These are phyloP conservation scores for Apostichopus japonicus DNA, from an alignment of 35 echinoderm and acorn worm genomes.

Conservation along the genomic window DNA sequence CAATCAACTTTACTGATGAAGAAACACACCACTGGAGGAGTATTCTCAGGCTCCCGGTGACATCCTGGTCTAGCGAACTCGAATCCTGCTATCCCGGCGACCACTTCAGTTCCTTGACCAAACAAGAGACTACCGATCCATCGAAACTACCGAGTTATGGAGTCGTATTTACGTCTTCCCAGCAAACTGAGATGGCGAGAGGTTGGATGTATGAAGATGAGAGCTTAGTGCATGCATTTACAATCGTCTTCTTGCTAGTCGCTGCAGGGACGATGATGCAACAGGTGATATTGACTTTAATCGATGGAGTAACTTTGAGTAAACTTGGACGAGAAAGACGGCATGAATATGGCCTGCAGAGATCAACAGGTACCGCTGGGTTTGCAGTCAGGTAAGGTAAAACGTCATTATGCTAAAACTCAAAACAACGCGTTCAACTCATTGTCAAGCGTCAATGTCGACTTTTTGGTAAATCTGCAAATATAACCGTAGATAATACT, in stretches of 20 bases:
- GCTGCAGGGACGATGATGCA: slow-evolving; percentile 23
- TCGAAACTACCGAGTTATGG: slow-evolving; percentile 33
- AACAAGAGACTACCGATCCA: background rate
- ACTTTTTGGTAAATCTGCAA: too few species aligned
- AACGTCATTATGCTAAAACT: too few species aligned
- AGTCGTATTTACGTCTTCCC: slow-evolving; percentile 21
- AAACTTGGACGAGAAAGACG: slow-evolving; percentile 45
- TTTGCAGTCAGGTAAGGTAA: slow-evolving; percentile 48
- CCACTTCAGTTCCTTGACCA: slow-evolving; percentile 26
- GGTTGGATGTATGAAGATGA: slow-evolving; percentile 55
- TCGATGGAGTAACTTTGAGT: slow-evolving; percentile 21
- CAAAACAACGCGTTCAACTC: too few species aligned
- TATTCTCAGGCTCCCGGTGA: slow-evolving; percentile 25
- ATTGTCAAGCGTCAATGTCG: too few species aligned
- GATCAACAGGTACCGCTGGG: slow-evolving; percentile 44
- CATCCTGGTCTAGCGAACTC: background rate
- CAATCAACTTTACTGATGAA: slow-evolving; percentile 14
- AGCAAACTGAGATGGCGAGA: slow-evolving; percentile 25
- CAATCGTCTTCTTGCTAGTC: background rate
- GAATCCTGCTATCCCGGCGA: slow-evolving; percentile 28
- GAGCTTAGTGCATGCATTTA: slow-evolving; percentile 23
- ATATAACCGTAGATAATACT: too few species aligned
- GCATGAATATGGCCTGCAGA: slow-evolving; percentile 50
- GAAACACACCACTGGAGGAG: slow-evolving; percentile 29
- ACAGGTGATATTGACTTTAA: slow-evolving; percentile 40